These are phyloP conservation scores for Molossus alvarezi DNA, from an alignment of 2,797 vertebrate species.

Conservation along the genomic window DNA sequence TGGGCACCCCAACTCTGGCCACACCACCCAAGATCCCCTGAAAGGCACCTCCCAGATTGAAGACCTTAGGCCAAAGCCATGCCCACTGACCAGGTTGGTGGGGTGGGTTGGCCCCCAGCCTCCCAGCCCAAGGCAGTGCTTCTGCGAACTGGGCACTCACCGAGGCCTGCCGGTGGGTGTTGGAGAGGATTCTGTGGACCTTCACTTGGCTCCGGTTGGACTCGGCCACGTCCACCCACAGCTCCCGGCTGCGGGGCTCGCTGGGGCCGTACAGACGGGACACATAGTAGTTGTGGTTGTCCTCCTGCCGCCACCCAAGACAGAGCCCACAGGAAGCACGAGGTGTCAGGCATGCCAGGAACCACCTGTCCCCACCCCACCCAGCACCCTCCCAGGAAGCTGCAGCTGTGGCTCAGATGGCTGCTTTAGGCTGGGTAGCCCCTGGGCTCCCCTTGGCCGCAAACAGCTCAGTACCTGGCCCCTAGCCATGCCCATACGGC, in stretches of 20 bases:
- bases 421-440: neutral
- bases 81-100: neutral
- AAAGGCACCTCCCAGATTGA: neutral
- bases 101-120: neutral
- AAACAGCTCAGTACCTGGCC: neutral
- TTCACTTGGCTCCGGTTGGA: constrained; percentile 92
- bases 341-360: neutral
- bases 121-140: neutral
- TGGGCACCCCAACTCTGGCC: neutral
- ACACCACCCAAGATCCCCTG: neutral
- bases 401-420: neutral
- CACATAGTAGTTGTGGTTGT: constrained; percentile 94
- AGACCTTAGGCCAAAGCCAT: neutral
- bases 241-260: constrained; percentile 89
- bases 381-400: neutral
- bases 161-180: constrained; percentile 95
- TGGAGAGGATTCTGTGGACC: constrained; percentile 95
- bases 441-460: neutral
- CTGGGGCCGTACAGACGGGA: constrained; percentile 92
- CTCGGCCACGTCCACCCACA: constrained; percentile 93
- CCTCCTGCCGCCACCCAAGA: constrained; percentile 90
- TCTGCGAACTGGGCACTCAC: constrained; percentile 89
- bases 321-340: neutral
- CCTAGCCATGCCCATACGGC: neutral
- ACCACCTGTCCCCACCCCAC: neutral